A percentile compares a stretch with the other conserved stretches of the same genome.
phyloP scores from a whole-genome alignment of 2,113 vertebrate species.

The Sinocyclocheilus rhinocerous region DNA sequence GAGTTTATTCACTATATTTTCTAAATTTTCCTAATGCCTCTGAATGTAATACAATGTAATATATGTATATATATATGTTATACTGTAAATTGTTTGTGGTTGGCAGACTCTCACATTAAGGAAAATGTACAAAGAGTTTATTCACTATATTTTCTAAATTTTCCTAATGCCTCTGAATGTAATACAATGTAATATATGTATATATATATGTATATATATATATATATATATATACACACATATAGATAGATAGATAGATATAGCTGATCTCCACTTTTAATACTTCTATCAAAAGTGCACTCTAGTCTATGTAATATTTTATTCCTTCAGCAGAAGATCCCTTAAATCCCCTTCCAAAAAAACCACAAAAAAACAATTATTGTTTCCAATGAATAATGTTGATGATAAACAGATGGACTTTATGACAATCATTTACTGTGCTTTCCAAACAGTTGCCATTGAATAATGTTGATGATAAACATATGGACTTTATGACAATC shows the following conservation, averaged over 20 bases:
- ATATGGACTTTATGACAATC: not conserved
- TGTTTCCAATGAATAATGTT: not conserved
- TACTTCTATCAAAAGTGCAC: not conserved
- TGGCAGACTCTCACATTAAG: no score
- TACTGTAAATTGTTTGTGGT: no score
- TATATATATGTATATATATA: not conserved
- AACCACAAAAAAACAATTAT: not conserved
- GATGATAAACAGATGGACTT: not conserved
- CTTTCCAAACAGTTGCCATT: not conserved
- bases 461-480: not conserved
- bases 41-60: no score
- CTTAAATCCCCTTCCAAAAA: not conserved
- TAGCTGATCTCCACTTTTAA: not conserved
- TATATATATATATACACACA: no score
- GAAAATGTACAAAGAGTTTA: no score
- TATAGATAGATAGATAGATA: no score
- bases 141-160: no score
- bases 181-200: no score
- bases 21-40: no score
- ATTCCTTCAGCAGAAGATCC: not conserved
- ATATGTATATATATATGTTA: no score
- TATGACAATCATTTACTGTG: not conserved
- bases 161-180: no score
- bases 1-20: no score
- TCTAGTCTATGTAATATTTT: not conserved